Evolutionary conservation across 2,113 vertebrate genomes (phyloP).

Genomic region (Galemys pyrenaicus): DNA sequence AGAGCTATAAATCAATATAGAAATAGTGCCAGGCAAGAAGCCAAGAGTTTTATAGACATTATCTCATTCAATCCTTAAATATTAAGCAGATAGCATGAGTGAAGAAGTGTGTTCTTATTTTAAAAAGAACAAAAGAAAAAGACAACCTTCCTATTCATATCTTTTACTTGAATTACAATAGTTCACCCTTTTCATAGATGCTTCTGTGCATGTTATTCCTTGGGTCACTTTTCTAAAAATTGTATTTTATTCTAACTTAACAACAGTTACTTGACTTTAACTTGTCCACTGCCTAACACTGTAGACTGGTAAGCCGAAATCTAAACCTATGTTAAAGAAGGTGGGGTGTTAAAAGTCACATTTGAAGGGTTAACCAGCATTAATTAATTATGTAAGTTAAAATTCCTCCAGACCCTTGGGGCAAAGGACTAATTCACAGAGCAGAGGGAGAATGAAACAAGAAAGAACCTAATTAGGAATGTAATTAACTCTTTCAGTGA

Average conservation of each 20-base stretch:
- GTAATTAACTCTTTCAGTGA: constrained; percentile 70
- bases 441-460: constrained; percentile 1
- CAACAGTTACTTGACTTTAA: not conserved
- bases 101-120: not conserved
- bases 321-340: constrained; percentile 18
- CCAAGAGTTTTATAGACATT: constrained; percentile 54
- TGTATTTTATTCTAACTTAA: not conserved
- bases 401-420: constrained; percentile 55
- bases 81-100: constrained; percentile 40
- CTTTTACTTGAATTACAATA: not conserved
- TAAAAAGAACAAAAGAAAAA: not conserved
- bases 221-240: constrained; percentile 3
- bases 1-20: constrained; percentile 48
- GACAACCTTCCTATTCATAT: not conserved
- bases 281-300: not conserved
- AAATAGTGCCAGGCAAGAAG: constrained; percentile 4
- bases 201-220: not conserved
- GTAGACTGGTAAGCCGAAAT: not conserved
- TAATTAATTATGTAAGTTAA: constrained; percentile 73
- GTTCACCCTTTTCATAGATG: not conserved
- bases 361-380: constrained; percentile 71
- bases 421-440: constrained; percentile 66
- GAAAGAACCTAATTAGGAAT: constrained; percentile 48
- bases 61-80: constrained; percentile 63
- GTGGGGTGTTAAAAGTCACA: constrained; percentile 3